Evolutionary conservation across 35 echinoderm and acorn worm species (phyloP).

Genomic region (Amphiura filiformis): DNA sequence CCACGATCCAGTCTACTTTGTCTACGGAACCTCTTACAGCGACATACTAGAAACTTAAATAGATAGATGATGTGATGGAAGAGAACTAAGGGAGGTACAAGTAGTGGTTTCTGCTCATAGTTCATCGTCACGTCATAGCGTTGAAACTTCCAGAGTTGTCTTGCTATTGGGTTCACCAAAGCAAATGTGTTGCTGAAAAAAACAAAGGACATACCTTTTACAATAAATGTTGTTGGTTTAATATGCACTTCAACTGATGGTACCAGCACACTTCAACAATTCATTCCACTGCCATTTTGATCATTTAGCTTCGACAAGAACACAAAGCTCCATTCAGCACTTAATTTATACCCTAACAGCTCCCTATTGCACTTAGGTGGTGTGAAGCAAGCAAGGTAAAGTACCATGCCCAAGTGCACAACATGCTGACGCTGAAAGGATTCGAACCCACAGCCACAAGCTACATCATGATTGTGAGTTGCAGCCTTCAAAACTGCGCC

Average conservation of each 20-base stretch:
- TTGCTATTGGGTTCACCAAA: conserved; percentile 58
- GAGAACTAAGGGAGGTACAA: conserved; percentile 79
- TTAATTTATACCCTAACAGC: too few species aligned
- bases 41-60: conserved; percentile 53
- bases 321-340: too few species aligned
- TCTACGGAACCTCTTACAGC: conserved; percentile 41
- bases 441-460: too few species aligned
- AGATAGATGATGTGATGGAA: conserved; percentile 38
- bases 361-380: too few species aligned
- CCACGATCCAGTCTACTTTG: conserved; percentile 50
- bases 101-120: conserved; percentile 92
- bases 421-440: too few species aligned
- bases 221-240: background rate
- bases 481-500: too few species aligned
- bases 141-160: conserved; percentile 88
- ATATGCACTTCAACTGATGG: background rate
- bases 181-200: conserved; percentile 78
- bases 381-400: too few species aligned
- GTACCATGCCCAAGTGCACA: too few species aligned
- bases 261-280: background rate
- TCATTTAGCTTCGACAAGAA: too few species aligned
- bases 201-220: conserved; percentile 17
- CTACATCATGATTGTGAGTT: too few species aligned
- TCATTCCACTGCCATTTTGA: too few species aligned
- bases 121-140: conserved; percentile 91